phyloP scores from a whole-genome alignment of 1,140 invertebrate genomes.

The Drosophila elegans region DNA sequence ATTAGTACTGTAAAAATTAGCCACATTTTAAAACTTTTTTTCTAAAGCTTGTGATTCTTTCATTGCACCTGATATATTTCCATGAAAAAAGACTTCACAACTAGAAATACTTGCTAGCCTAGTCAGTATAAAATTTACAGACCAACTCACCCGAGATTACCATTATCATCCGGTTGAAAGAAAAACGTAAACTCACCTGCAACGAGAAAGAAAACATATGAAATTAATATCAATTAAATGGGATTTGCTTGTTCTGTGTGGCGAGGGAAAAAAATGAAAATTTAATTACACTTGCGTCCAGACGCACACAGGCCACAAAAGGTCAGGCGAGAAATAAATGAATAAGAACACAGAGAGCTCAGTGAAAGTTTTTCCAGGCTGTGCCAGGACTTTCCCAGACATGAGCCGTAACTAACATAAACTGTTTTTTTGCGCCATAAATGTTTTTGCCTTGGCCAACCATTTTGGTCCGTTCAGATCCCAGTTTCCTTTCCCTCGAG shows the following conservation, averaged over 20 bases:
- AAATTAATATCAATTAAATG: slow-evolving; percentile 77
- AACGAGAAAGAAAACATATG: slow-evolving; percentile 45
- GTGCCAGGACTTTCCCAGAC: slow-evolving; percentile 33
- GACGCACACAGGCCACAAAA: slow-evolving; percentile 35
- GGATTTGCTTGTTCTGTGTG: slow-evolving; percentile 41
- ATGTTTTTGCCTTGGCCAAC: slow-evolving; percentile 18
- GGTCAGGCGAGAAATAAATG: slow-evolving; percentile 56
- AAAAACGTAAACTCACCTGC: slow-evolving; percentile 55
- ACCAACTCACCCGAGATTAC: slow-evolving; percentile 13
- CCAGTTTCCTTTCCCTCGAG: slow-evolving; percentile 14
- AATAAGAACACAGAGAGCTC: slow-evolving; percentile 39
- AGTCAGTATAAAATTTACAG: not conserved
- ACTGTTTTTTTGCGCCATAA: slow-evolving; percentile 28
- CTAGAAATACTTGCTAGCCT: not conserved
- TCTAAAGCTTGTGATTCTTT: too few species aligned
- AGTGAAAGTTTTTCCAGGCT: slow-evolving; percentile 50
- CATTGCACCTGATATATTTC: too few species aligned
- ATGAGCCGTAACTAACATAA: slow-evolving; percentile 42
- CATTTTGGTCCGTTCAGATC: slow-evolving; percentile 26
- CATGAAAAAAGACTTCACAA: not conserved
- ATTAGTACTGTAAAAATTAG: too few species aligned
- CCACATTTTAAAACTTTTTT: too few species aligned
- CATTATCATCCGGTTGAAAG: slow-evolving; percentile 7
- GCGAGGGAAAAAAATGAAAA: slow-evolving; percentile 59
- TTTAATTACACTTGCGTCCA: slow-evolving; percentile 65